Conservation (phyloP, 2,113 vertebrate species). For the Percopsis transmontana region DNA sequence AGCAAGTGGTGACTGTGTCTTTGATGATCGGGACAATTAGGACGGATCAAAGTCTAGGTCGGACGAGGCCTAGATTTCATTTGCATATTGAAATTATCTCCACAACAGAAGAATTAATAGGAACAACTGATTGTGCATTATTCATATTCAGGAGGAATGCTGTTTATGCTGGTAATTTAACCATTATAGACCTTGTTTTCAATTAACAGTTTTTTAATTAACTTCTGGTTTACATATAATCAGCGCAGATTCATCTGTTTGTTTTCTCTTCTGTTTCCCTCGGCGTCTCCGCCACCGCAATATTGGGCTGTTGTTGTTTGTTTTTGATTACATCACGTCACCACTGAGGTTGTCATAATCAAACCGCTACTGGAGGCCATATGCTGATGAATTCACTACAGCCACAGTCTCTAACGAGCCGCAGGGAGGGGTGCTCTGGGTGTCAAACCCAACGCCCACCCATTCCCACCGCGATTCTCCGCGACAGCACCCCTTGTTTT, state of each 20-base stretch:
- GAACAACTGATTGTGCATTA: conserved; percentile 89
- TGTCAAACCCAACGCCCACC: neutral
- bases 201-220: conserved; percentile 97
- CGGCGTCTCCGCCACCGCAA: conserved; percentile 9
- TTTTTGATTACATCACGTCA: conserved; percentile 44
- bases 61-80: conserved; percentile 91
- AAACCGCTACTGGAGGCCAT: conserved; percentile 3
- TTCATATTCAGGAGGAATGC: conserved; percentile 91
- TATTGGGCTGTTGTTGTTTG: conserved; percentile 39
- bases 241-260: conserved; percentile 65
- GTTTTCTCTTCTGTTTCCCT: conserved; percentile 21
- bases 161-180: conserved; percentile 93
- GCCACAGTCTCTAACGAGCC: too few species aligned
- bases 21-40: conserved; percentile 98
- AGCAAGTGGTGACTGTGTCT: conserved; percentile 93
- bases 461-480: neutral
- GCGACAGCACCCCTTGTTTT: conserved; percentile 1
- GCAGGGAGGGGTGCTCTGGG: too few species aligned
- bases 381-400: too few species aligned
- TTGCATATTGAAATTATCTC: conserved; percentile 98
- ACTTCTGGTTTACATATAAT: conserved; percentile 88
- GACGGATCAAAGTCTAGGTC: conserved; percentile 96
- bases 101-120: conserved; percentile 94
- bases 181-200: conserved; percentile 92
- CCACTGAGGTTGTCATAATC: conserved; percentile 17